These are phyloP conservation scores for Melanotaenia parkinsoni DNA, from an alignment of 2,797 vertebrate genomes.

Conservation along the genomic window DNA sequence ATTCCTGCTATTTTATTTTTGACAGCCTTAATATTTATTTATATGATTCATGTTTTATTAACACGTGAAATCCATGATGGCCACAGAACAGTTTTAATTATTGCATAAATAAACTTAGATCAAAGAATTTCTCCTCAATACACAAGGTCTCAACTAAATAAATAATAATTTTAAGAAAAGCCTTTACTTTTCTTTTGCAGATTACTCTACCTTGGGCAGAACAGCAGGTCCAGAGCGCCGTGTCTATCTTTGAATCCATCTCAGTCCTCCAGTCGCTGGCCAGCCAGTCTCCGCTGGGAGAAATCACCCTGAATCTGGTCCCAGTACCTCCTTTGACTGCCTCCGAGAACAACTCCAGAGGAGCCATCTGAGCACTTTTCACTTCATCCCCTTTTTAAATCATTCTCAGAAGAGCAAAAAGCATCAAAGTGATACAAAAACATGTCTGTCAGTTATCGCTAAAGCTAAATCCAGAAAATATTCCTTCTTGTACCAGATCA, in stretches of 20 bases:
- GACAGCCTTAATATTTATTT: no score
- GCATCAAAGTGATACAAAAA: background rate
- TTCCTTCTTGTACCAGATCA: background rate
- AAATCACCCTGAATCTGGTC: slow-evolving; percentile 81
- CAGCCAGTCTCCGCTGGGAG: slow-evolving; percentile 77
- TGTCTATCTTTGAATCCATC: slow-evolving; percentile 62
- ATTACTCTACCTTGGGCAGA: slow-evolving; percentile 79
- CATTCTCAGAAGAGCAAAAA: background rate
- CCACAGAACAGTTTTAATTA: no score
- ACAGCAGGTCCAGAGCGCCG: slow-evolving; percentile 63
- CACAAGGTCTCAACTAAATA: background rate
- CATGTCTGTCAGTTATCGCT: background rate
- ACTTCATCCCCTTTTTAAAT: background rate
- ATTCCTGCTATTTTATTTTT: no score
- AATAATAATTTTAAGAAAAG: background rate
- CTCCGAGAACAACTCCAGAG: background rate
- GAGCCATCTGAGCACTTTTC: slow-evolving; percentile 14
- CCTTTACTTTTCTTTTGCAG: slow-evolving; percentile 47
- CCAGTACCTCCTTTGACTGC: slow-evolving; percentile 34
- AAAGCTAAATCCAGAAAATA: background rate
- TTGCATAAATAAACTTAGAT: no score
- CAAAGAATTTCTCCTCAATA: background rate
- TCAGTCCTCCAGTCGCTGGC: slow-evolving; percentile 75
- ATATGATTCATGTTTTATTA: no score
- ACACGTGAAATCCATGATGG: no score